Evolutionary conservation across 2,888 invertebrate genomes (phyloP), one percentile per base, ranked within the genome.

Genomic region (Petrolisthes cinctipes): DNA sequence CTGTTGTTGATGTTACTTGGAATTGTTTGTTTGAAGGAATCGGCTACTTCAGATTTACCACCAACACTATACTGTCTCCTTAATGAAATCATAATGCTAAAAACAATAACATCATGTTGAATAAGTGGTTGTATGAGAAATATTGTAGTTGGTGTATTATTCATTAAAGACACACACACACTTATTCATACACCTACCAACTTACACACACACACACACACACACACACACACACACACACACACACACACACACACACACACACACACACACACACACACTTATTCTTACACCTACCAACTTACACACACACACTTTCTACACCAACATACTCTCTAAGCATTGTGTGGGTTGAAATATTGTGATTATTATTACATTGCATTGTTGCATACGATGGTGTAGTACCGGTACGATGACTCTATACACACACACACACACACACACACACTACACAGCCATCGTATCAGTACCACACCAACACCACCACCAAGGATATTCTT

Each of bases 201-300:
- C 17, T 61, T 11, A 61, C 61, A 61, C 61, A 61, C 61, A 61
- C 61, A 61, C 61, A 61, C 61, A 61, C 61, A 61, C 61, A 61
- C 61, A 61, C 61, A 61, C 61, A 61, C 61, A 61, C 61, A 61
- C 61, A 61, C 61, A 61, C 61, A 61, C 61, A 61, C 61, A 61
- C 61, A 61, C 61, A 61, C 61, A 61, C 61, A 14, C 61, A 61
- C 61, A 14, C 61, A 61, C 61, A 14, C 61, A 61, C 61, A 14
- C 61, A 61, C 61, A 14, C 61, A 61, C 61, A 14, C 61, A 61
- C 61, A 14, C 61, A 61, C 14, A 61, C 61, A 61, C 6, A 61
- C 61, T 61, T 6, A 14, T 61, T 9, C 61, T 2, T 11, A 11
- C 9, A 61, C 9, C 9, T 9, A 61, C 1, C 9, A 61, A 61